Conservation (phyloP, 2,113 vertebrate genomes). For the Hemibagrus wyckioides region DNA sequence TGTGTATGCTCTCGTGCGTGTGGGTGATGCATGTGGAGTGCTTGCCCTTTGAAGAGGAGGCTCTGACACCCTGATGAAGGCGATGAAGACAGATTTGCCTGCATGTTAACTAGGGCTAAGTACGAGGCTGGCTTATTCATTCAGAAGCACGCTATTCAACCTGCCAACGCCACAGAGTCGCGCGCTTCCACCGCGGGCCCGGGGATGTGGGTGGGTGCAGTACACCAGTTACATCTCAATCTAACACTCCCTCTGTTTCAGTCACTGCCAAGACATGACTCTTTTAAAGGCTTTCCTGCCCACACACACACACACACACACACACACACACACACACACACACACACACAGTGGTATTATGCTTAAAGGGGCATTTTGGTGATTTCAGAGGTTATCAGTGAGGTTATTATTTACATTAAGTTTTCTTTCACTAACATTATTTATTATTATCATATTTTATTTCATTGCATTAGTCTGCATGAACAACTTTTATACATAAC, state of each 20-base stretch:
- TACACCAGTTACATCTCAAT: slow-evolving; percentile 44
- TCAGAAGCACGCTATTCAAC: slow-evolving; percentile 41
- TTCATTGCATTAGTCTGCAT: background rate
- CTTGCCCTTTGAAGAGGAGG: slow-evolving; percentile 41
- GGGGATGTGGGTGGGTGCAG: slow-evolving; percentile 53
- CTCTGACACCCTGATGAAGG: slow-evolving; percentile 52
- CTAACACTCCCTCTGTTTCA: slow-evolving; percentile 34
- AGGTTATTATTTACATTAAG: background rate
- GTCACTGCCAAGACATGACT: slow-evolving; percentile 28
- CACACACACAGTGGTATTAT: slow-evolving; percentile 16
- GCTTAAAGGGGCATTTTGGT: slow-evolving; percentile 16
- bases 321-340: background rate
- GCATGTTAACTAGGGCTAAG: slow-evolving; percentile 70
- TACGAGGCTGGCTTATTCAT: slow-evolving; percentile 50
- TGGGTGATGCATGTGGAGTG: slow-evolving; percentile 15
- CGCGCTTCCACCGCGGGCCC: slow-evolving; percentile 45
- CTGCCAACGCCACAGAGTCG: slow-evolving; percentile 20
- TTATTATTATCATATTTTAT: too few relatives aligned
- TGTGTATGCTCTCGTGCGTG: slow-evolving; percentile 5
- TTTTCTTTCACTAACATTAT: background rate
- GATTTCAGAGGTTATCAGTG: background rate
- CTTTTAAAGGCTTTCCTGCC: slow-evolving; percentile 14
- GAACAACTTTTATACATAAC: background rate
- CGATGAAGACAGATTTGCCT: slow-evolving; percentile 66
- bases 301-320: background rate